Conservation (phyloP, 2,797 vertebrate species). For the Phyllotis vaccarum region DNA sequence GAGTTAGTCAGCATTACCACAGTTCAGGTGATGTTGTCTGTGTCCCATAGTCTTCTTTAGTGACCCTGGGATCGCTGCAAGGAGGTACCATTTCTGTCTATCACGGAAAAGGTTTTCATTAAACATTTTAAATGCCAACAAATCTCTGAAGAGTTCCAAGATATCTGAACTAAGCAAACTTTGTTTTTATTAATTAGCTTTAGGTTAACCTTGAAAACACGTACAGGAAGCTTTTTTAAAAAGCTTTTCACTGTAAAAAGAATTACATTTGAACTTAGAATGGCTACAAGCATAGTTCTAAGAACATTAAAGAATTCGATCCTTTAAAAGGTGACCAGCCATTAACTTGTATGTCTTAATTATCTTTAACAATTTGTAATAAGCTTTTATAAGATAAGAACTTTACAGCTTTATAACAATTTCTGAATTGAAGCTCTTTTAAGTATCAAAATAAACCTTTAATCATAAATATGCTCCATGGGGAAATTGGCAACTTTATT, state of each 20-base stretch:
- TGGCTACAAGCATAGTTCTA: background rate
- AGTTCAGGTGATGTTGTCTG: background rate
- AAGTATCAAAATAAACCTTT: background rate
- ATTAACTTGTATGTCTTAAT: background rate
- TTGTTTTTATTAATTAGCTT: background rate
- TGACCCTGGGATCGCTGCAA: background rate
- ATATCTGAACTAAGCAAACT: background rate
- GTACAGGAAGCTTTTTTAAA: background rate
- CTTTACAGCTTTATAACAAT: background rate
- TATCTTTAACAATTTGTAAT: background rate
- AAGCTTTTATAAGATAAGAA: background rate
- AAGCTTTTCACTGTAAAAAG: background rate
- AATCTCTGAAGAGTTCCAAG: background rate
- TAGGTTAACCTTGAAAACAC: background rate
- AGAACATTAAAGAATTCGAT: background rate
- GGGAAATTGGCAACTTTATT: background rate
- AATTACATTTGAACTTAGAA: background rate
- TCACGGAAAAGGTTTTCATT: background rate
- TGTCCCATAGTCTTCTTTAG: background rate
- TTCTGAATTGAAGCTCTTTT: background rate
- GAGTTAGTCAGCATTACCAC: background rate
- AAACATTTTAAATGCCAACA: background rate
- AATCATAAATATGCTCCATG: background rate
- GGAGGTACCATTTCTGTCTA: background rate
- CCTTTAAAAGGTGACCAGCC: background rate